Evolutionary conservation across 2,888 invertebrate genomes (phyloP).

Genomic region (Eupelmus urozonus): DNA sequence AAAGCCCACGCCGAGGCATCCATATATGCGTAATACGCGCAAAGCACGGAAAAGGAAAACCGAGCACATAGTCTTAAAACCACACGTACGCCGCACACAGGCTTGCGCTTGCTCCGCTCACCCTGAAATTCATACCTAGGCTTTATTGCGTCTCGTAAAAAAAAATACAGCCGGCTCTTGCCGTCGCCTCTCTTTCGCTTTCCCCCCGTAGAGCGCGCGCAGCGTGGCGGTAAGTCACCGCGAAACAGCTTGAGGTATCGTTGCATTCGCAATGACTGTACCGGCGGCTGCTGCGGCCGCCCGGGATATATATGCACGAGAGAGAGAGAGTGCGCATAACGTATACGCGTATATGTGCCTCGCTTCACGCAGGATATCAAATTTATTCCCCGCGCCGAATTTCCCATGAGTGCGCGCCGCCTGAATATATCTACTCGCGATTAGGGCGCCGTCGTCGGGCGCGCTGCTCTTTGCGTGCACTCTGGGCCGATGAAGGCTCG

Average conservation of each 20-base stretch:
- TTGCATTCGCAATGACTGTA: conserved; percentile 55
- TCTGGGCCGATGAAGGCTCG: conserved; percentile 50
- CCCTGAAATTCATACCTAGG: conserved; percentile 57
- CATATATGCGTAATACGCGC: neutral
- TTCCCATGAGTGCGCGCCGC: conserved; percentile 55
- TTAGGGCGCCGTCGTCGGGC: conserved; percentile 12
- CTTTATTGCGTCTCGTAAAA: conserved; percentile 59
- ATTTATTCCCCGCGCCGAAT: conserved; percentile 57
- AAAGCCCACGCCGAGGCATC: neutral
- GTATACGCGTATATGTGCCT: conserved; percentile 2
- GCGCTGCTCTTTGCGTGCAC: conserved; percentile 3
- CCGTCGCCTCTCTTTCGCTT: conserved; percentile 15
- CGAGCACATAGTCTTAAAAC: conserved; percentile 46
- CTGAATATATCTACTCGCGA: conserved; percentile 57
- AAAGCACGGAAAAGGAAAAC: neutral
- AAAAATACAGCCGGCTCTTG: conserved; percentile 50
- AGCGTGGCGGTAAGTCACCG: conserved; percentile 55
- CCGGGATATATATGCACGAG: neutral
- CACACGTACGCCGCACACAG: conserved; percentile 26
- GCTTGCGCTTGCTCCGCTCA: neutral
- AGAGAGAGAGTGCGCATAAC: neutral
- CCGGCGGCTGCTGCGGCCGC: neutral
- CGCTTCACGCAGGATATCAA: conserved; percentile 53
- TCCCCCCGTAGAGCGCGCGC: too few species aligned
- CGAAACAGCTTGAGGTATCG: conserved; percentile 61